These are phyloP conservation scores for Pangasius djambal DNA, from an alignment of 2,797 vertebrate genomes.

Conservation along the genomic window DNA sequence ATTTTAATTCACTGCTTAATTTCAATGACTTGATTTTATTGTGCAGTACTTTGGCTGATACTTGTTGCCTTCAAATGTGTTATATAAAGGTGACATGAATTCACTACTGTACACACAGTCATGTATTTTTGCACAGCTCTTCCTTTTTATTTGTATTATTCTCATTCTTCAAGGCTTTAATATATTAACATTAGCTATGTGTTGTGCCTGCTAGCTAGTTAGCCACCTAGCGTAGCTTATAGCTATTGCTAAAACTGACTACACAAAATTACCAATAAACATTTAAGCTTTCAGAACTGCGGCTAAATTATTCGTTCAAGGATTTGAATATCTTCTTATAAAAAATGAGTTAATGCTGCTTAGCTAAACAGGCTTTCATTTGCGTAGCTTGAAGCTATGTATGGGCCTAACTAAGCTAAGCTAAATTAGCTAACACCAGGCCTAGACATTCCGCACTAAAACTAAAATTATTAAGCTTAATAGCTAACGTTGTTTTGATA, in stretches of 20 bases:
- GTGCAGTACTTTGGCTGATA: not conserved
- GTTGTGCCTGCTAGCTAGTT: not conserved
- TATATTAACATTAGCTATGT: not conserved
- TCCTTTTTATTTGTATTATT: not conserved
- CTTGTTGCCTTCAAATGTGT: not conserved
- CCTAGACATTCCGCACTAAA: not conserved
- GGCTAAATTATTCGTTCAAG: not conserved
- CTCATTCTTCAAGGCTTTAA: not conserved
- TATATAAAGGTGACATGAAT: not conserved
- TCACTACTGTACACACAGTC: not conserved
- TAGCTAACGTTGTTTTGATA: not conserved
- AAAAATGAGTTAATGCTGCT: not conserved
- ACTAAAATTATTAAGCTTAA: not conserved
- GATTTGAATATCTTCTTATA: not conserved
- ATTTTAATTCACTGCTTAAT: not conserved
- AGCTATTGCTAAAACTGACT: not conserved
- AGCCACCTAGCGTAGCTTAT: not conserved
- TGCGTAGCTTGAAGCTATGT: not conserved
- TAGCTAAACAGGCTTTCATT: not conserved
- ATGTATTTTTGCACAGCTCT: not conserved
- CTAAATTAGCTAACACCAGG: not conserved
- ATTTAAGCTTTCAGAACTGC: not conserved
- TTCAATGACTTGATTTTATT: not conserved
- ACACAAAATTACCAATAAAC: not conserved
- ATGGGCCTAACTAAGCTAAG: constrained; percentile 9